Conservation (phyloP, 2,797 vertebrate species). For the Gymnoscopelus braueri region DNA sequence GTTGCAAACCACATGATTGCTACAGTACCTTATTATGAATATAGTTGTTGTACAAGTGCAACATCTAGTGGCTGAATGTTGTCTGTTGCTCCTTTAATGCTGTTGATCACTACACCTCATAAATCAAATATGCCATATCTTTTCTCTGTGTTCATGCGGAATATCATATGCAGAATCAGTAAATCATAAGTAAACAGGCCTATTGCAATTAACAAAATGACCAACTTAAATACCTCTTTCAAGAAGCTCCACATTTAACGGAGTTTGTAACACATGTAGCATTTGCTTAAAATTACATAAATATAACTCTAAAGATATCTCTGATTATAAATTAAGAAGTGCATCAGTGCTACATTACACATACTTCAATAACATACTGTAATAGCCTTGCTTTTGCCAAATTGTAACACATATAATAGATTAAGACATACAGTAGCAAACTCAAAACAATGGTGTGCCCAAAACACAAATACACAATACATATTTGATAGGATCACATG, state of each 20-base stretch:
- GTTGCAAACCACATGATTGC: no score
- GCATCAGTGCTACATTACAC: constrained; percentile 63
- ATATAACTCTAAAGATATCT: constrained; percentile 62
- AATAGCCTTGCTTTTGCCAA: constrained; percentile 35
- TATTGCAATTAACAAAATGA: constrained; percentile 35
- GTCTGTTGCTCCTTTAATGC: constrained; percentile 1
- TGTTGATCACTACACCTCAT: constrained; percentile 17
- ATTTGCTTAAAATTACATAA: constrained; percentile 42
- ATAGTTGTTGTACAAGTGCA: no score
- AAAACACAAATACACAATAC: constrained; percentile 50
- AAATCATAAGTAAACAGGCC: constrained; percentile 44
- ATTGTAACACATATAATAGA: constrained; percentile 22
- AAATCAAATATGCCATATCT: constrained; percentile 17
- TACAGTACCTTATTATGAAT: no score
- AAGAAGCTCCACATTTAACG: constrained; percentile 19
- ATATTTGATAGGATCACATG: constrained; percentile 50
- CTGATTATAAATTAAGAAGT: constrained; percentile 47
- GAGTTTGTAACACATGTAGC: neutral
- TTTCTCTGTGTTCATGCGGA: constrained; percentile 46
- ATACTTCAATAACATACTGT: constrained; percentile 53
- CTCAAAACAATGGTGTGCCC: constrained; percentile 52
- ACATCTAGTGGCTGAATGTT: no score
- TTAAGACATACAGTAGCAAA: constrained; percentile 41
- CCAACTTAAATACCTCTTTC: constrained; percentile 19
- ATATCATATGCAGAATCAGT: constrained; percentile 41